Evolutionary conservation across 1,140 invertebrate species (phyloP).

Genomic region (Schmidtea mediterranea): DNA sequence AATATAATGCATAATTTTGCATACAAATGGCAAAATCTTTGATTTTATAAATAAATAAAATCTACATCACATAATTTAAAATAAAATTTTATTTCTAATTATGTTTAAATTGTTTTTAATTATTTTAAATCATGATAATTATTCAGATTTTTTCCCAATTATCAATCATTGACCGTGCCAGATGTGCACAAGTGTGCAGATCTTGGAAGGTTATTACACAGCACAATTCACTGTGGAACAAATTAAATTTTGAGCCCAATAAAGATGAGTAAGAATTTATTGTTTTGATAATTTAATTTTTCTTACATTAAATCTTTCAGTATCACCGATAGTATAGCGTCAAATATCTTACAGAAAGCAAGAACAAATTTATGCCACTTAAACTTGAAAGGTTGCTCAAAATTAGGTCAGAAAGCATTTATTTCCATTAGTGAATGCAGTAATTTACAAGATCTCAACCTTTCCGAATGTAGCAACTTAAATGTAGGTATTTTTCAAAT

Average conservation of each 20-base stretch:
- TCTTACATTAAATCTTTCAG: not conserved
- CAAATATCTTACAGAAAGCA: not conserved
- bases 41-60: no score
- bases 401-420: conserved; percentile 15
- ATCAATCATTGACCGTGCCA: conserved; percentile 20
- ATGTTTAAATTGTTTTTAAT: no score
- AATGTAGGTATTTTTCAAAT: conserved; percentile 15
- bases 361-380: conserved; percentile 13
- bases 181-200: conserved; percentile 24
- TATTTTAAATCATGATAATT: no score
- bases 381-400: conserved; percentile 17
- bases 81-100: no score
- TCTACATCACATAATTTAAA: no score
- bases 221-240: conserved; percentile 17
- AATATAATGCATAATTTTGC: no score
- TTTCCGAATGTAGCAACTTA: conserved; percentile 21
- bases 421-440: conserved; percentile 20
- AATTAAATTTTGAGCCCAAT: conserved; percentile 10
- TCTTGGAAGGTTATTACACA: conserved; percentile 26
- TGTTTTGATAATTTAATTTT: not conserved
- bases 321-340: not conserved
- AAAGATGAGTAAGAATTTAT: no score
- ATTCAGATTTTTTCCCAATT: conserved; percentile 22
- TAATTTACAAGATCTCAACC: conserved; percentile 26
- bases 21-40: no score